phyloP scores from a whole-genome alignment of 2,797 vertebrate species.

The Melanotaenia boesemani region DNA sequence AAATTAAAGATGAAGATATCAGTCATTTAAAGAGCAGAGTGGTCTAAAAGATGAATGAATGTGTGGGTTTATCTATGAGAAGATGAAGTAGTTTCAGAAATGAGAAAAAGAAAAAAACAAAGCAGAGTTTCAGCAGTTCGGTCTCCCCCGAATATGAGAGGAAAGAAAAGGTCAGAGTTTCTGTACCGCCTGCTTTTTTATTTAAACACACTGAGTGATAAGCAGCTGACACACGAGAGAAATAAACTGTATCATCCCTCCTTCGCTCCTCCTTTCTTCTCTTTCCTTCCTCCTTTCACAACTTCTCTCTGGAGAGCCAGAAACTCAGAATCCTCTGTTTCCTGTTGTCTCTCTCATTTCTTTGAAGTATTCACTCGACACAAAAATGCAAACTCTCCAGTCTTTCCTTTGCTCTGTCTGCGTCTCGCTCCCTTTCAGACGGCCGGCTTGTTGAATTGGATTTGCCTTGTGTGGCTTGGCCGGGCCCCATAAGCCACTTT shows the following conservation, averaged over 20 bases:
- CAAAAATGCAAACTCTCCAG: constrained; percentile 65
- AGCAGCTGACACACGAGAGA: constrained; percentile 58
- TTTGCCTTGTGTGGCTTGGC: constrained; percentile 73
- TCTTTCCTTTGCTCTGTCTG: constrained; percentile 15
- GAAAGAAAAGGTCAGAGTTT: constrained; percentile 41
- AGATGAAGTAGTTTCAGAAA: constrained; percentile 2
- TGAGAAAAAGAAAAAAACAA: neutral
- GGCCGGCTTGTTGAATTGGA: constrained; percentile 75
- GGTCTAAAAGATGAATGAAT: neutral
- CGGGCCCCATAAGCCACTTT: constrained; percentile 80
- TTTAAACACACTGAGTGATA: constrained; percentile 55
- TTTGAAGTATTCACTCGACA: constrained; percentile 69
- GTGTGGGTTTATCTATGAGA: neutral
- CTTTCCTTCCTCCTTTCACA: constrained; percentile 51
- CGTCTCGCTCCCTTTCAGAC: constrained; percentile 52
- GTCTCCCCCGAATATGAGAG: constrained; percentile 6
- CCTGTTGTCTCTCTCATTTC: constrained; percentile 57
- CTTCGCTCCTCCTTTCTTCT: constrained; percentile 29
- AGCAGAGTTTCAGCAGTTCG: neutral
- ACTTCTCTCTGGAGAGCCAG: constrained; percentile 62
- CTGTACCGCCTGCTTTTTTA: constrained; percentile 27
- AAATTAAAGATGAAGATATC: neutral
- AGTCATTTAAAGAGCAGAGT: neutral
- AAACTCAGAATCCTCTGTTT: constrained; percentile 50
- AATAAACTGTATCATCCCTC: constrained; percentile 56